These are phyloP conservation scores for Rhincodon typus DNA, from an alignment of 2,797 vertebrate species.

Conservation along the genomic window DNA sequence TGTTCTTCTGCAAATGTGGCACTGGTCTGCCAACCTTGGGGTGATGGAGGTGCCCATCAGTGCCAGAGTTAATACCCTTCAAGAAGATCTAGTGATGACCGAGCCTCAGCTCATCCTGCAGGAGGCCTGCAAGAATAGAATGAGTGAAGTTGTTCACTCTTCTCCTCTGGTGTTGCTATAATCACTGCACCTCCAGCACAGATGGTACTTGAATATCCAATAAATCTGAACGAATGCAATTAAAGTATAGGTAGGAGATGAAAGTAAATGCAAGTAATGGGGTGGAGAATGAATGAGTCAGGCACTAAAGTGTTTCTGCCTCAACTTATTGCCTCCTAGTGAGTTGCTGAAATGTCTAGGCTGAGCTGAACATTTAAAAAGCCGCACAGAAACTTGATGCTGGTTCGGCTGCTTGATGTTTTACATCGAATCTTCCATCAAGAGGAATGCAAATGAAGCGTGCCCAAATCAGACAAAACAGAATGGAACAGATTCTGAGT, in stretches of 20 bases:
- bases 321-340: not conserved
- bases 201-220: not conserved
- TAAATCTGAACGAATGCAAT: not conserved
- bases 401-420: not conserved
- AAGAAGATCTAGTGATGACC: not conserved
- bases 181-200: not conserved
- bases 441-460: not conserved
- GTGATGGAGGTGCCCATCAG: not conserved
- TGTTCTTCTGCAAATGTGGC: not conserved
- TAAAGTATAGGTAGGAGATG: not conserved
- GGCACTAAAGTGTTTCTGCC: not conserved
- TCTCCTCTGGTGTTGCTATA: not conserved
- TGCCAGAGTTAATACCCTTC: not conserved
- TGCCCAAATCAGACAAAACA: not conserved
- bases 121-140: not conserved
- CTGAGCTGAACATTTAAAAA: not conserved
- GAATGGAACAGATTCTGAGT: not conserved
- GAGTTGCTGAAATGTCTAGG: not conserved
- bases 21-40: not conserved
- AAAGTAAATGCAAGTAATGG: not conserved
- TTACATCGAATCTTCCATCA: not conserved
- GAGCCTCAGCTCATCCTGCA: not conserved
- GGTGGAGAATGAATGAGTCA: not conserved
- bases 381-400: not conserved
- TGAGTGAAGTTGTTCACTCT: not conserved